These are phyloP conservation scores for Euwallacea fornicatus DNA, from an alignment of 1,140 invertebrate genomes.

Conservation along the genomic window DNA sequence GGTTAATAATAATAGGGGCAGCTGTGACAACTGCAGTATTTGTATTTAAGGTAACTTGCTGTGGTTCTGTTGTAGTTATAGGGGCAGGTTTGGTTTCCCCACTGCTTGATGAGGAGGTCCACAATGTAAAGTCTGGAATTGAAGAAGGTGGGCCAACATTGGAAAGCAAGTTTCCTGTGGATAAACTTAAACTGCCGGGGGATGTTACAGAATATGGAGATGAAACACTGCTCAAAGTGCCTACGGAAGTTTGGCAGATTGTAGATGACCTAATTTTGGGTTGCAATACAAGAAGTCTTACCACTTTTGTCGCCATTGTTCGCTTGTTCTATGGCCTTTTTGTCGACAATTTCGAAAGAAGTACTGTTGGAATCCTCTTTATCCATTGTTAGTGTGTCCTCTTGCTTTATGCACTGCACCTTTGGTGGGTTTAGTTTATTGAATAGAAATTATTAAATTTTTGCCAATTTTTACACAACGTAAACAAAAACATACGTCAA, in stretches of 20 bases:
- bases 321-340: constrained; percentile 47
- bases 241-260: not conserved
- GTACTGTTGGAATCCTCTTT: constrained; percentile 56
- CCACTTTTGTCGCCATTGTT: constrained; percentile 41
- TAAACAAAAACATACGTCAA: not conserved
- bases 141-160: constrained; percentile 61
- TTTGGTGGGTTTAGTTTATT: not conserved
- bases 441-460: not conserved
- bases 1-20: constrained; percentile 35
- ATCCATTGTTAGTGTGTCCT: constrained; percentile 41
- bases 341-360: constrained; percentile 57
- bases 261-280: not conserved
- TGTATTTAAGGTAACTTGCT: constrained; percentile 8
- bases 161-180: constrained; percentile 58
- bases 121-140: constrained; percentile 58
- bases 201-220: constrained; percentile 48
- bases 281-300: not conserved
- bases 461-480: not conserved
- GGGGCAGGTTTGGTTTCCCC: constrained; percentile 12
- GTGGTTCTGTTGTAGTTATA: constrained; percentile 5
- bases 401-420: not conserved
- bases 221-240: constrained; percentile 40
- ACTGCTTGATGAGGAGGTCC: constrained; percentile 25
- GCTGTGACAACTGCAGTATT: constrained; percentile 24
- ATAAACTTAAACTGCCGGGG: constrained; percentile 42